Conservation (phyloP, 2,113 vertebrate genomes). For the Eleginops maclovinus region DNA sequence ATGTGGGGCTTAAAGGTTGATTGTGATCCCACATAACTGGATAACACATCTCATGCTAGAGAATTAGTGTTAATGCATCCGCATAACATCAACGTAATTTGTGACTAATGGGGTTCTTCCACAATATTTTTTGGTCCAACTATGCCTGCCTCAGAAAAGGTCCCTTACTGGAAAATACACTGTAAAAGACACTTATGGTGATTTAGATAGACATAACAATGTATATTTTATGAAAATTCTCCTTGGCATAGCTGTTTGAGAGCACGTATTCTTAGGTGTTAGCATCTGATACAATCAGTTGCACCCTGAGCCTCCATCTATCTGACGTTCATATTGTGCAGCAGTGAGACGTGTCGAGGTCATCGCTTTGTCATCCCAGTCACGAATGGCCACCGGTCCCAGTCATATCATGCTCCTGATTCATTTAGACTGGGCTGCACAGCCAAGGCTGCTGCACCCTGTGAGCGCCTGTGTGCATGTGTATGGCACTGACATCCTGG, state of each 20-base stretch:
- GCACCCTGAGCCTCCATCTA: conserved; percentile 3
- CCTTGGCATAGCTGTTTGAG: background rate
- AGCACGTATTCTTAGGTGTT: background rate
- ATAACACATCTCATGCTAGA: background rate
- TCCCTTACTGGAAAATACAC: background rate
- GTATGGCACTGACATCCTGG: conserved; percentile 65
- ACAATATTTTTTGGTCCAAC: background rate
- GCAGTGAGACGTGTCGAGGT: conserved; percentile 56
- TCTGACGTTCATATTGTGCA: conserved; percentile 52
- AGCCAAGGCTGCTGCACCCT: conserved; percentile 53
- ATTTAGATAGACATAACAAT: background rate
- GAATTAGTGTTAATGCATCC: background rate
- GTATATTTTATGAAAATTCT: background rate
- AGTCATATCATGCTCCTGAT: conserved; percentile 78
- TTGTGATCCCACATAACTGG: background rate
- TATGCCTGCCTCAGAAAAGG: background rate
- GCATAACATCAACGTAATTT: background rate
- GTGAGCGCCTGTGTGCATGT: conserved; percentile 40
- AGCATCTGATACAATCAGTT: conserved; percentile 43
- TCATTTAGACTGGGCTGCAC: conserved; percentile 75
- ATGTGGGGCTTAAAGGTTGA: background rate
- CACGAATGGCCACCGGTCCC: conserved; percentile 58
- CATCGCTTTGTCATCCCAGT: conserved; percentile 75
- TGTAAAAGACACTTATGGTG: background rate
- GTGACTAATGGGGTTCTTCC: background rate